Percentiles rank a stretch among this genome's conserved stretches.
These are phyloP conservation scores for Plutomurus gul DNA, from an alignment of 1,140 invertebrate genomes.

Conservation along the genomic window DNA sequence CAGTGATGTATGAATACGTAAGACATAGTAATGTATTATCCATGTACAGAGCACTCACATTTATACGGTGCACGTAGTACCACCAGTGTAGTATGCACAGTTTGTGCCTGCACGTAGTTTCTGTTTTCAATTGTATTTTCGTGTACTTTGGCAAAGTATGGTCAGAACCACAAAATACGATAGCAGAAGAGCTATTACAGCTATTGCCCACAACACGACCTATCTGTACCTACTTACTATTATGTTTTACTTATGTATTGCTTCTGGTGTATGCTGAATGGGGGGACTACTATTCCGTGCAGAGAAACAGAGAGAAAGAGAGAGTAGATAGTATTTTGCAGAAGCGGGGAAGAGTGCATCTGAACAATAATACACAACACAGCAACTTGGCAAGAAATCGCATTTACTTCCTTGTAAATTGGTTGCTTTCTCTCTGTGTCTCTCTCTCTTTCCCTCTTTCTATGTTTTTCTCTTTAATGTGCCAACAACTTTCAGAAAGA, in stretches of 20 bases:
- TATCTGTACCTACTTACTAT: too few relatives aligned
- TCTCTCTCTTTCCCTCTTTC: not conserved
- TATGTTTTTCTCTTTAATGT: not conserved
- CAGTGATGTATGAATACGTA: not conserved
- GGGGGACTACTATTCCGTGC: too few relatives aligned
- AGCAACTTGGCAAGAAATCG: conserved; percentile 3
- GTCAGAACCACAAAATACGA: not conserved
- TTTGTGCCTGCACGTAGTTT: not conserved
- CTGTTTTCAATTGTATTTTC: not conserved
- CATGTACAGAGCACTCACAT: not conserved
- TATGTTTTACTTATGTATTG: too few relatives aligned
- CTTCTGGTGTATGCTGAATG: too few relatives aligned
- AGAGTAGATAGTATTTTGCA: not conserved
- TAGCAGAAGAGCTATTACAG: not conserved
- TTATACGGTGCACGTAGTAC: too few relatives aligned
- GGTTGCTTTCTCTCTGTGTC: not conserved
- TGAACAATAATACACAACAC: not conserved
- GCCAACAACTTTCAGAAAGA: not conserved
- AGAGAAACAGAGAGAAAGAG: not conserved
- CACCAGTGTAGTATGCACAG: not conserved
- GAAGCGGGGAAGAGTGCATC: not conserved
- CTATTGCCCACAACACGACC: not conserved
- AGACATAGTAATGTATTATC: not conserved
- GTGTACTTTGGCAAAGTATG: not conserved
- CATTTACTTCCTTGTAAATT: conserved; percentile 3